Evolutionary conservation across 2,797 vertebrate genomes (phyloP).

Genomic region (Acipenser ruthenus): DNA sequence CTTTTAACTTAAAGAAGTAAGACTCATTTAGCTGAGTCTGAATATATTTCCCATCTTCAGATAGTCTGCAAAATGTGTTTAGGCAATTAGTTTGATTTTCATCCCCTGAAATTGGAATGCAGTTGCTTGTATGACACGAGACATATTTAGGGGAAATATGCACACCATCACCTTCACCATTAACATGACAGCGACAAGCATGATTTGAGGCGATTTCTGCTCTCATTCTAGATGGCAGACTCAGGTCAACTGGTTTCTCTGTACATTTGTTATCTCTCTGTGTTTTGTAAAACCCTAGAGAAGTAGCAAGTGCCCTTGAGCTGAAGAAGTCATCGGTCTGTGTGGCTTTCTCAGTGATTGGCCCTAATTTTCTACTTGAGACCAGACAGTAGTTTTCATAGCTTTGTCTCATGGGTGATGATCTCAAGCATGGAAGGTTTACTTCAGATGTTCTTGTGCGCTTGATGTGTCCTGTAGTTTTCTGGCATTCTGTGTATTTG

Average conservation of each 20-base stretch:
- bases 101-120: conserved; percentile 37
- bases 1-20: conserved; percentile 64
- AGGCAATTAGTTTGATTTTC: conserved; percentile 33
- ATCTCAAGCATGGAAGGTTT: not conserved
- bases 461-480: not conserved
- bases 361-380: too few relatives aligned
- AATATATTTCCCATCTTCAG: conserved; percentile 22
- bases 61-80: conserved; percentile 39
- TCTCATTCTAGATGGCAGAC: conserved; percentile 43
- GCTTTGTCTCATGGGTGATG: not conserved
- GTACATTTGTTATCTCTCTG: not conserved
- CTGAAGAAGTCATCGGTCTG: conserved; percentile 68
- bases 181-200: too few relatives aligned
- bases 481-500: not conserved
- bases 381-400: too few relatives aligned
- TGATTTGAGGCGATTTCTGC: not conserved
- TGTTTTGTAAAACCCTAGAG: conserved; percentile 35
- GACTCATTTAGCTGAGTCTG: conserved; percentile 64
- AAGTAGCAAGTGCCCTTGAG: conserved; percentile 30
- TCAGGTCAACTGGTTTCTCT: conserved; percentile 49
- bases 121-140: not conserved
- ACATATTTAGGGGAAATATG: not conserved
- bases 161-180: not conserved
- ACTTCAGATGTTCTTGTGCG: not conserved
- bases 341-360: conserved; percentile 34